Evolutionary conservation across 2,113 vertebrate genomes (phyloP).

Genomic region (Lampris incognitus): DNA sequence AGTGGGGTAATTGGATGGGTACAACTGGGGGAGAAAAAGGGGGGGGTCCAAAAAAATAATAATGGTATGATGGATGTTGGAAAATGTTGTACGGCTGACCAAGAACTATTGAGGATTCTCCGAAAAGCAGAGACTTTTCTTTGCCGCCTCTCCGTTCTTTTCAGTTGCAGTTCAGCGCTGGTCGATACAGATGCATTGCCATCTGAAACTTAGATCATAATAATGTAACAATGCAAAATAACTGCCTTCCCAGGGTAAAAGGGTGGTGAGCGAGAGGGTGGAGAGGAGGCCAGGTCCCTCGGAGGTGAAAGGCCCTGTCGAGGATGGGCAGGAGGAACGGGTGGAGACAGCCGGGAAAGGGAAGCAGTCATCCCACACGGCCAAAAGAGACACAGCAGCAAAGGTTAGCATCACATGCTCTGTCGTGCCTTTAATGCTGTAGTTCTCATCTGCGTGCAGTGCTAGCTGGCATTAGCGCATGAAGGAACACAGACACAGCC

Average conservation of each 20-base stretch:
- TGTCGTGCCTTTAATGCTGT: conserved; percentile 17
- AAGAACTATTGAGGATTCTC: no score
- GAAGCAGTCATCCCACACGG: conserved; percentile 71
- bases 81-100: no score
- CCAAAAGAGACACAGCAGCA: conserved; percentile 76
- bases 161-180: neutral
- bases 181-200: neutral
- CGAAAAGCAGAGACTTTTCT: no score
- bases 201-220: neutral
- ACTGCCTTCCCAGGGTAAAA: conserved; percentile 83
- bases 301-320: conserved; percentile 65
- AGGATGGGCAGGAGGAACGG: conserved; percentile 72
- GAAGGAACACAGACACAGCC: conserved; percentile 9
- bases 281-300: conserved; percentile 67
- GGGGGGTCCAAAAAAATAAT: no score
- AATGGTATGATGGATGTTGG: no score
- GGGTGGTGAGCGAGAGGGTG: conserved; percentile 87
- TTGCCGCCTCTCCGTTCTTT: no score
- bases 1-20: no score
- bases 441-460: no score
- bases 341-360: conserved; percentile 72
- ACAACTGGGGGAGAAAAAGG: no score
- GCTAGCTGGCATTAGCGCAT: neutral
- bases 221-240: neutral
- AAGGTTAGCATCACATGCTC: conserved; percentile 76